These are phyloP conservation scores for Nomada goodeniana DNA, from an alignment of 2,888 invertebrate species.

Conservation along the genomic window DNA sequence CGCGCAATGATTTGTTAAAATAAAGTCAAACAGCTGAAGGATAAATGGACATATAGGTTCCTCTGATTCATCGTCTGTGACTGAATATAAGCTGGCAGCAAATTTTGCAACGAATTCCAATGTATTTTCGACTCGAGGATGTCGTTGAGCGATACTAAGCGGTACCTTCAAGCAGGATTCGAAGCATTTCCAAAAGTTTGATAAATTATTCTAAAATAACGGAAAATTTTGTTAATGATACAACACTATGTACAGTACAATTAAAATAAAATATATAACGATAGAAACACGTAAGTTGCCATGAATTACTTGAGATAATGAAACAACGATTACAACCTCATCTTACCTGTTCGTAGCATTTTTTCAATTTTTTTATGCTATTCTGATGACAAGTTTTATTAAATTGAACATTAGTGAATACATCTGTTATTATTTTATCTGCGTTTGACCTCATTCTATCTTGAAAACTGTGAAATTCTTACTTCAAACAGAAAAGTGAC, in stretches of 20 bases:
- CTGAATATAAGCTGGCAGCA: conserved; percentile 86
- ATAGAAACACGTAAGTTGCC: conserved; percentile 12
- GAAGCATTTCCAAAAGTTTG: conserved; percentile 88
- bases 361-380: conserved; percentile 87
- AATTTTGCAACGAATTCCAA: conserved; percentile 91
- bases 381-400: conserved; percentile 88
- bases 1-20: conserved; percentile 86
- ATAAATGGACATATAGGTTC: conserved; percentile 85
- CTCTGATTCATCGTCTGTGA: conserved; percentile 83
- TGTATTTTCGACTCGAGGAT: conserved; percentile 89
- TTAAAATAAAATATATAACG: background rate
- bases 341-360: conserved; percentile 87
- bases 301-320: background rate
- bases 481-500: background rate
- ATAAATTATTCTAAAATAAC: conserved; percentile 85
- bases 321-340: conserved; percentile 12
- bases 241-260: background rate
- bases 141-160: conserved; percentile 88
- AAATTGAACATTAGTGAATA: conserved; percentile 88
- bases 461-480: background rate
- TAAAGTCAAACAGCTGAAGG: conserved; percentile 87
- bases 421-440: conserved; percentile 73
- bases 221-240: background rate
- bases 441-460: conserved; percentile 34
- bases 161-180: conserved; percentile 88